These are phyloP conservation scores for Chaetodon trifascialis DNA, from an alignment of 2,113 vertebrate species.

Conservation along the genomic window DNA sequence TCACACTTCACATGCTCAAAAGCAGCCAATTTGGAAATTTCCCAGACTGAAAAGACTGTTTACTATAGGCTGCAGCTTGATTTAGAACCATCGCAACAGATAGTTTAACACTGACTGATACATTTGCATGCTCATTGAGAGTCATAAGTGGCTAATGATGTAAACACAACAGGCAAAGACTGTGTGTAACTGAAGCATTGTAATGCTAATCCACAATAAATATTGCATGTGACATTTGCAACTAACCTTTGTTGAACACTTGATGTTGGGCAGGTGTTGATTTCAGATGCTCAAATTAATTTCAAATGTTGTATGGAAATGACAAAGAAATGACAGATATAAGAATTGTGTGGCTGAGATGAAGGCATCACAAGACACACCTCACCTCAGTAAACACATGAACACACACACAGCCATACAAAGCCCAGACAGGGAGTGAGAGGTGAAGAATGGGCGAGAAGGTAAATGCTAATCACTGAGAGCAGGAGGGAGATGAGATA, in stretches of 20 bases:
- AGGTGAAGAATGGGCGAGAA: not conserved
- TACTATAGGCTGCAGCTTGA: not conserved
- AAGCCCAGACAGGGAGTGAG: not conserved
- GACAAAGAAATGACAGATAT: not conserved
- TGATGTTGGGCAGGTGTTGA: not conserved
- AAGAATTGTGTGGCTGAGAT: not conserved
- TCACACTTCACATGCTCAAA: not conserved
- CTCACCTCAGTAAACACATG: not conserved
- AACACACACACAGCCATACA: not conserved
- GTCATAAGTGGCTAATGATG: no score
- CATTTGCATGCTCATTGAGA: not conserved
- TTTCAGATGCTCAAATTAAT: not conserved
- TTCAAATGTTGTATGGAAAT: not conserved
- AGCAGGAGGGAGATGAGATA: conserved; percentile 7
- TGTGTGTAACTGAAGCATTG: not conserved
- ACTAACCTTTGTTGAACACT: conserved; percentile 4
- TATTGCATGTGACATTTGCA: conserved; percentile 9
- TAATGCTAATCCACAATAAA: conserved; percentile 22
- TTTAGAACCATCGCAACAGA: not conserved
- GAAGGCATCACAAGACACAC: not conserved
- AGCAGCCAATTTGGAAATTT: conserved; percentile 1
- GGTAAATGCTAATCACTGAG: not conserved
- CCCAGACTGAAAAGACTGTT: not conserved
- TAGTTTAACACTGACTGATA: not conserved
- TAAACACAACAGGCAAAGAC: not conserved